phyloP scores from a whole-genome alignment of 2,113 vertebrate species.

The Anguilla japonica region DNA sequence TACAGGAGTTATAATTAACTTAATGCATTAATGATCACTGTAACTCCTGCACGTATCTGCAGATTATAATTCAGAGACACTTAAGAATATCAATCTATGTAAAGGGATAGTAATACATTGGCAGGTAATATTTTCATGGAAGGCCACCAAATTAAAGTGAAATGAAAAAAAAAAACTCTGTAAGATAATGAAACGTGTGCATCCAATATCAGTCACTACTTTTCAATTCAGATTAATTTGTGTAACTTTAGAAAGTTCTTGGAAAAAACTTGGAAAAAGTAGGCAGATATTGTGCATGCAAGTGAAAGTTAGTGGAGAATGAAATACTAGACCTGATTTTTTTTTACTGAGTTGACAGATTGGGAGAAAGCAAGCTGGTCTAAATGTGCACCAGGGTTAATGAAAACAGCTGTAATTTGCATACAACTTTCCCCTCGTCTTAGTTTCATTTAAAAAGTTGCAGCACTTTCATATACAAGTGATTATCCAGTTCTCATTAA shows the following conservation, averaged over 20 bases:
- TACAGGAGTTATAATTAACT: too few species aligned
- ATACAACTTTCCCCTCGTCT: background rate
- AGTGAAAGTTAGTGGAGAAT: background rate
- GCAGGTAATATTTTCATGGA: too few species aligned
- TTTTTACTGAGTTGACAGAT: background rate
- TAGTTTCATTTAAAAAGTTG: background rate
- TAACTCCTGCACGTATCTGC: too few species aligned
- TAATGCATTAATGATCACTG: too few species aligned
- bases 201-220: background rate
- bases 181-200: too few species aligned
- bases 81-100: too few species aligned
- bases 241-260: background rate
- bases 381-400: background rate
- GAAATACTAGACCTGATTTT: background rate
- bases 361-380: background rate
- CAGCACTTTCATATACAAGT: background rate
- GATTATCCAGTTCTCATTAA: background rate
- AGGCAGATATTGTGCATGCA: background rate
- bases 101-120: too few species aligned
- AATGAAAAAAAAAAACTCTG: too few species aligned
- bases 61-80: too few species aligned
- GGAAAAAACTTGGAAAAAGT: background rate
- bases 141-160: too few species aligned
- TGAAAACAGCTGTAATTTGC: background rate
- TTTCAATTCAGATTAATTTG: background rate